phyloP scores from a whole-genome alignment of 2,888 invertebrate genomes.

The Melinaea menophilus region DNA sequence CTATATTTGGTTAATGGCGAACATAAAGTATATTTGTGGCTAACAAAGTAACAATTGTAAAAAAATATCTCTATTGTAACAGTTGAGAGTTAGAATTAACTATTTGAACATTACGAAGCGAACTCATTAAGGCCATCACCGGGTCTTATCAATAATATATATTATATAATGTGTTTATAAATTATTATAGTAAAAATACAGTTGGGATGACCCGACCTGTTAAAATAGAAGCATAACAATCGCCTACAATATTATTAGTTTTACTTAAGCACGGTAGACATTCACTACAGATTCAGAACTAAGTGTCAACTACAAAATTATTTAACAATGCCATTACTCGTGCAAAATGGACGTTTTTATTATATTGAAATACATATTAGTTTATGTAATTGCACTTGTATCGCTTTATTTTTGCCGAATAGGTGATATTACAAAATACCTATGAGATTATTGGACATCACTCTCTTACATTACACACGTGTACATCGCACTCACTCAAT shows the following conservation, averaged over 20 bases:
- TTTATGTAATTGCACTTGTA: constrained; percentile 70
- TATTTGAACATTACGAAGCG: constrained; percentile 4
- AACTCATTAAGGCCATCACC: constrained; percentile 3
- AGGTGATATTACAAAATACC: constrained; percentile 41
- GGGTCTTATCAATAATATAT: neutral
- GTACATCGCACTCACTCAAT: constrained; percentile 30
- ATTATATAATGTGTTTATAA: neutral
- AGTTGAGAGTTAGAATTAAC: constrained; percentile 13
- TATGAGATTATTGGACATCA: constrained; percentile 37
- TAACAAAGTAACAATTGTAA: constrained; percentile 34
- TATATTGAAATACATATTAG: constrained; percentile 50
- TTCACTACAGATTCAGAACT: constrained; percentile 18
- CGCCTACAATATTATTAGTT: constrained; percentile 17
- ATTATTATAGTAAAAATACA: neutral
- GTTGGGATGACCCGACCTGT: constrained; percentile 11
- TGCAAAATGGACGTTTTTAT: constrained; percentile 64
- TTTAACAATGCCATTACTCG: constrained; percentile 48
- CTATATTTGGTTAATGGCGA: constrained; percentile 31
- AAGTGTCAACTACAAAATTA: constrained; percentile 35
- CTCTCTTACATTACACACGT: constrained; percentile 24
- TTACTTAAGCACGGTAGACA: constrained; percentile 25
- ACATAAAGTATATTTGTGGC: constrained; percentile 28
- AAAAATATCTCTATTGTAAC: constrained; percentile 32
- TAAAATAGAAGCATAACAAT: constrained; percentile 24
- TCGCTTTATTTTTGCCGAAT: constrained; percentile 50